Evolutionary conservation across 2,113 vertebrate genomes (phyloP).

Genomic region (Nibea coibor): DNA sequence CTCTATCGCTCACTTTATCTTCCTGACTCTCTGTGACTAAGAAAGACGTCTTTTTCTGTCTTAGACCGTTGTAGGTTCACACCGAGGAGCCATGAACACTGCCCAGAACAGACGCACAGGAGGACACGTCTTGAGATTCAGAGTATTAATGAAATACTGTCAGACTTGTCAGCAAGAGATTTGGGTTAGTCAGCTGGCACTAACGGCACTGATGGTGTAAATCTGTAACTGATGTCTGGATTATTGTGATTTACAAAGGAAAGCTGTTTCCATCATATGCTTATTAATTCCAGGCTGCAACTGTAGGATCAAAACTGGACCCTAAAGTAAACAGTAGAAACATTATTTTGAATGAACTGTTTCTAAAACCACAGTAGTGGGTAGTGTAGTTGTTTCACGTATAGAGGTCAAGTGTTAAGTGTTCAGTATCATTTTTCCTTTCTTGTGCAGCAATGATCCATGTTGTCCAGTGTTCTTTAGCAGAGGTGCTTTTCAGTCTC

Average conservation of each 20-base stretch:
- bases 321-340: slow-evolving; percentile 1
- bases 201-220: background rate
- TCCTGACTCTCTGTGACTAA: background rate
- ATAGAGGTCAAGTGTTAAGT: background rate
- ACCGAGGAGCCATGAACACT: background rate
- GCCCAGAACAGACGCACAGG: background rate
- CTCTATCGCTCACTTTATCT: background rate
- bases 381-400: slow-evolving; percentile 4
- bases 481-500: background rate
- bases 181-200: slow-evolving; percentile 9
- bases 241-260: slow-evolving; percentile 38
- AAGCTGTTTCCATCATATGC: slow-evolving; percentile 22
- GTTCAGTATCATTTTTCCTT: slow-evolving; percentile 13
- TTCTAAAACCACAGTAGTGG: slow-evolving; percentile 4
- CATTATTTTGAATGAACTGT: background rate
- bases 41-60: slow-evolving; percentile 7
- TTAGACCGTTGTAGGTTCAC: slow-evolving; percentile 66
- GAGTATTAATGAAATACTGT: slow-evolving; percentile 17
- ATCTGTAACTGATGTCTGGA: slow-evolving; percentile 12
- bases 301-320: slow-evolving; percentile 16
- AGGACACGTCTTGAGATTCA: slow-evolving; percentile 9
- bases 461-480: slow-evolving; percentile 1
- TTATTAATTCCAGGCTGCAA: slow-evolving; percentile 10
- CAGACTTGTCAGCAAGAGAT: slow-evolving; percentile 28
- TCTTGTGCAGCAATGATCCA: background rate